Percentiles rank a stretch among this genome's conserved stretches.
phyloP scores from a whole-genome alignment of 2,797 vertebrate species.

The Ctenopoma kingsleyae region DNA sequence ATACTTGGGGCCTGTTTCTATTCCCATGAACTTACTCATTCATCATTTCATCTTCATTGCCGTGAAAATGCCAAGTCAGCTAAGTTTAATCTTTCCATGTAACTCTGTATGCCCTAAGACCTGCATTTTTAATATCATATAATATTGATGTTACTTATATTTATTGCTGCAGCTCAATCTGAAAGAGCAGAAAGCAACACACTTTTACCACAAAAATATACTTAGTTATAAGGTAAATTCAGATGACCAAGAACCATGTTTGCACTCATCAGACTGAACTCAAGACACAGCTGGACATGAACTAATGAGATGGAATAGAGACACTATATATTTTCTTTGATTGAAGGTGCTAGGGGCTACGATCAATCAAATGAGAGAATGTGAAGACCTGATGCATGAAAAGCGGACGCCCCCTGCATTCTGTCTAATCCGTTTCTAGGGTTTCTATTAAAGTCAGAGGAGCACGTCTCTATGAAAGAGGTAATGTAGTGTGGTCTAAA shows the following conservation, averaged over 20 bases:
- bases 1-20: constrained; percentile 30
- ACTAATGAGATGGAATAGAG: constrained; percentile 31
- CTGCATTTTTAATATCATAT: constrained; percentile 26
- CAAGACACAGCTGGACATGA: constrained; percentile 33
- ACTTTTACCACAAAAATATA: constrained; percentile 24
- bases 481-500: constrained; percentile 36
- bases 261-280: constrained; percentile 23
- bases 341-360: constrained; percentile 5
- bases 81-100: constrained; percentile 24
- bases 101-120: neutral
- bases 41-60: constrained; percentile 25
- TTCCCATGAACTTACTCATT: constrained; percentile 44
- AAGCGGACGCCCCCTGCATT: constrained; percentile 24
- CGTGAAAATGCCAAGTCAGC: constrained; percentile 34
- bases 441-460: constrained; percentile 52
- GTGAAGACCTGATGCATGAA: constrained; percentile 45
- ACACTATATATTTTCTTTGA: constrained; percentile 6
- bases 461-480: constrained; percentile 40
- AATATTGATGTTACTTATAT: constrained; percentile 22
- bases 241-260: constrained; percentile 6
- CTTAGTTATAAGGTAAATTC: constrained; percentile 9
- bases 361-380: constrained; percentile 47
- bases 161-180: constrained; percentile 20
- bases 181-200: constrained; percentile 7
- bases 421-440: constrained; percentile 56